These are phyloP conservation scores for Eulemur mongoz DNA, from an alignment of 2,797 vertebrate species.

Conservation along the genomic window DNA sequence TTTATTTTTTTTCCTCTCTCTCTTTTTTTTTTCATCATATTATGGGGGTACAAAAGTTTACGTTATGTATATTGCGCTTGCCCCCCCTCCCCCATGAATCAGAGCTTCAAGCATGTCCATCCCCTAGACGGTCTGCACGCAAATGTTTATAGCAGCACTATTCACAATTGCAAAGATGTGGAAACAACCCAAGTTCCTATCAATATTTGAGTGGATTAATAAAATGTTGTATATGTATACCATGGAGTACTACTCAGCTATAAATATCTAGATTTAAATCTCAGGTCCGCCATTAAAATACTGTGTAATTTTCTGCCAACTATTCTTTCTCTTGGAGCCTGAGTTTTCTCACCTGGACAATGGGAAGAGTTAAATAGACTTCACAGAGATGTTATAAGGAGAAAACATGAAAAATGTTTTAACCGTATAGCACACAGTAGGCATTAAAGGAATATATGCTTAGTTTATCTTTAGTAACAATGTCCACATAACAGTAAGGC, in stretches of 20 bases:
- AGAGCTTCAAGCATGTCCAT: too few relatives aligned
- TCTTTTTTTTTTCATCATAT: too few relatives aligned
- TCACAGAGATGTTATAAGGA: background rate
- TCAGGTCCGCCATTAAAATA: background rate
- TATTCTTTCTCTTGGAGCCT: background rate
- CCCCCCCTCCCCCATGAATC: too few relatives aligned
- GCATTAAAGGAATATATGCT: background rate
- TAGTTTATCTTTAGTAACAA: background rate
- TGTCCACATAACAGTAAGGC: background rate
- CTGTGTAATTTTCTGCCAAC: background rate
- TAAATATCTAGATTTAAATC: background rate
- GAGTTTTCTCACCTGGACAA: constrained; percentile 17
- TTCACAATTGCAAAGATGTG: too few relatives aligned
- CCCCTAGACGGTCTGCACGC: too few relatives aligned
- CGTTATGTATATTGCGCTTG: too few relatives aligned
- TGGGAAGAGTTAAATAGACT: background rate
- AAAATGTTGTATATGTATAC: too few relatives aligned
- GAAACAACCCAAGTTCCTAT: too few relatives aligned
- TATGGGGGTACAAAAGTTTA: too few relatives aligned
- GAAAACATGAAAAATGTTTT: background rate
- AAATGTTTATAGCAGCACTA: too few relatives aligned
- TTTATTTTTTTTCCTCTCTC: background rate
- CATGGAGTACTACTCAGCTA: too few relatives aligned
- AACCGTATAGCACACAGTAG: background rate
- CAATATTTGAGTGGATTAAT: too few relatives aligned